These are phyloP conservation scores for Zalophus californianus DNA, from an alignment of 2,797 vertebrate genomes.

Conservation along the genomic window DNA sequence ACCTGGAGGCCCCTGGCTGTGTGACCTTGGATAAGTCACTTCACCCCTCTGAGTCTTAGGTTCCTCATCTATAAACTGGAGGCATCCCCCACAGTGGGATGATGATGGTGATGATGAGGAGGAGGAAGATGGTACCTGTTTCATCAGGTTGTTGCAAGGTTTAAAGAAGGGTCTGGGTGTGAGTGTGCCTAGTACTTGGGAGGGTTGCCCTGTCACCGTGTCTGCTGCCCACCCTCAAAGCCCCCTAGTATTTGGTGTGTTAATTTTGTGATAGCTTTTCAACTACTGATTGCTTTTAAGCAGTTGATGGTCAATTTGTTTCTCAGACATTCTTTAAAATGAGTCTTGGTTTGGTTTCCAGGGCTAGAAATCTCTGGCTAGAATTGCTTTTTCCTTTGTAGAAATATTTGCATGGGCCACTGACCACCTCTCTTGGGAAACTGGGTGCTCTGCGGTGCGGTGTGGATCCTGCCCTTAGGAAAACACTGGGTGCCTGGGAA, in stretches of 20 bases:
- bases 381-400: background rate
- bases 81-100: background rate
- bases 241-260: rapidly evolving
- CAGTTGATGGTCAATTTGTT: background rate
- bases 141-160: background rate
- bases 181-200: rapidly evolving
- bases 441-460: background rate
- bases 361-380: background rate
- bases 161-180: background rate
- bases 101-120: rapidly evolving
- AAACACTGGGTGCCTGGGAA: background rate
- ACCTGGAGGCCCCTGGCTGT: rapidly evolving
- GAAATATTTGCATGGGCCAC: background rate
- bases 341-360: background rate
- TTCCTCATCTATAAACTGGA: background rate
- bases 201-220: background rate
- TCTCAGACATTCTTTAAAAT: background rate
- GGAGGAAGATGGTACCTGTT: rapidly evolving
- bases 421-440: background rate
- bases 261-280: background rate
- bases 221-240: rapidly evolving
- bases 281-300: background rate
- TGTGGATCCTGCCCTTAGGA: background rate
- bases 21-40: background rate
- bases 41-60: background rate